Evolutionary conservation across 2,797 vertebrate genomes (phyloP).

Genomic region (Smutsia gigantea): DNA sequence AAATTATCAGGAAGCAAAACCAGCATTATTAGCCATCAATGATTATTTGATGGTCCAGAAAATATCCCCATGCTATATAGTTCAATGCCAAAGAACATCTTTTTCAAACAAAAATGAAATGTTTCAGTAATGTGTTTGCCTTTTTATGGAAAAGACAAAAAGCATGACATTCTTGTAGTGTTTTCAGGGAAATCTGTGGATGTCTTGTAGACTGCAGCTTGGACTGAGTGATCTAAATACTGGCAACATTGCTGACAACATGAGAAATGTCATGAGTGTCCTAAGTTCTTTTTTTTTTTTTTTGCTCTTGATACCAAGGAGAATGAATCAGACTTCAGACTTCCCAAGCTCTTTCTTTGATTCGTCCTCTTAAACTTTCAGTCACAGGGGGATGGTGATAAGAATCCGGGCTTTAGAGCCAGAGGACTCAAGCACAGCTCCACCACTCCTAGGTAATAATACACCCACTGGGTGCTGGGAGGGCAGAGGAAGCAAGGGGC

Average conservation of each 20-base stretch:
- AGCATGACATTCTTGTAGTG: not conserved
- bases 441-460: not conserved
- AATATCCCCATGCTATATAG: conserved; percentile 36
- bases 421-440: not conserved
- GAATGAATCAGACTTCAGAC: not conserved
- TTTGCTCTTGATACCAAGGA: not conserved
- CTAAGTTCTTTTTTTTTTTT: not conserved
- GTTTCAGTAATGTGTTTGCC: not conserved
- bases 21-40: not conserved
- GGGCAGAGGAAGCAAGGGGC: not conserved
- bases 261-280: not conserved
- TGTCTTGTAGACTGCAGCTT: not conserved
- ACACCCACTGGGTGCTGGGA: not conserved
- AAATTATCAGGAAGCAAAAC: conserved; percentile 1
- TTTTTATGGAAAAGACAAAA: not conserved
- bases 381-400: not conserved
- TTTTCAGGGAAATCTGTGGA: conserved; percentile 25
- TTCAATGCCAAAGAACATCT: conserved; percentile 20
- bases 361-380: not conserved
- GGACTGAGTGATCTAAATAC: not conserved
- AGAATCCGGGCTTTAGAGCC: not conserved
- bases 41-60: conserved; percentile 62
- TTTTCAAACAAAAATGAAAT: conserved; percentile 21
- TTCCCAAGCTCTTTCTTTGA: not conserved
- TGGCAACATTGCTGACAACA: not conserved